Conservation (phyloP, 2,113 vertebrate genomes). For the Pterocles gutturalis region DNA sequence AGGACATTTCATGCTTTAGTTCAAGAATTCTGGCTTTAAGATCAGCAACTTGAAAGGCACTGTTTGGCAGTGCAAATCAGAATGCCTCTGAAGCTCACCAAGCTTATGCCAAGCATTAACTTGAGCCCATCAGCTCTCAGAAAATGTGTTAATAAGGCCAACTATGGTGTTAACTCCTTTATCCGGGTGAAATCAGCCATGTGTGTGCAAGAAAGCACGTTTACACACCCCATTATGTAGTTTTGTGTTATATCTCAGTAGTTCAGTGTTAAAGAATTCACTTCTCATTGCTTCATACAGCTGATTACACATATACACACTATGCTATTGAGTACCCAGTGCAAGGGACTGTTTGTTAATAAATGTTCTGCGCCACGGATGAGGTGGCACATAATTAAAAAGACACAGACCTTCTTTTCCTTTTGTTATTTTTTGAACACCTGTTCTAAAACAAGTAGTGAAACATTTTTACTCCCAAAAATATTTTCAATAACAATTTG, state of each 20-base stretch:
- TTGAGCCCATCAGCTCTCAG: neutral
- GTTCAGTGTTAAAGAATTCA: conserved; percentile 9
- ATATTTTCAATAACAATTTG: neutral
- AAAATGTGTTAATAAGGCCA: neutral
- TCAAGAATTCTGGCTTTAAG: neutral
- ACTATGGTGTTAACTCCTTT: neutral
- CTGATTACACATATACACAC: conserved; percentile 27
- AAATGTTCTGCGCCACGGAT: neutral
- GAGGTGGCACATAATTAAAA: neutral
- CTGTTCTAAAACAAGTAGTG: neutral
- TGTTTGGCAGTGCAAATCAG: neutral
- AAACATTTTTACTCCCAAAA: neutral
- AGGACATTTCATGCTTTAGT: neutral
- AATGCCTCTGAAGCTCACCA: neutral
- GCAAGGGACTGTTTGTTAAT: conserved; percentile 18
- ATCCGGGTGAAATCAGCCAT: neutral
- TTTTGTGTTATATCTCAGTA: neutral
- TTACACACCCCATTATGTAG: neutral
- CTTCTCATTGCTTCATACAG: conserved; percentile 12
- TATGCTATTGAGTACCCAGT: neutral
- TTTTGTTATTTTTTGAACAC: neutral
- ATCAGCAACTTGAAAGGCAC: neutral
- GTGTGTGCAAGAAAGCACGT: neutral
- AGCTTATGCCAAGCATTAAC: neutral
- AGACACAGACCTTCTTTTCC: neutral